Evolutionary conservation across 1,140 invertebrate genomes (phyloP), one percentile per base, ranked within the genome.

Genomic region (Aethina tumida): DNA sequence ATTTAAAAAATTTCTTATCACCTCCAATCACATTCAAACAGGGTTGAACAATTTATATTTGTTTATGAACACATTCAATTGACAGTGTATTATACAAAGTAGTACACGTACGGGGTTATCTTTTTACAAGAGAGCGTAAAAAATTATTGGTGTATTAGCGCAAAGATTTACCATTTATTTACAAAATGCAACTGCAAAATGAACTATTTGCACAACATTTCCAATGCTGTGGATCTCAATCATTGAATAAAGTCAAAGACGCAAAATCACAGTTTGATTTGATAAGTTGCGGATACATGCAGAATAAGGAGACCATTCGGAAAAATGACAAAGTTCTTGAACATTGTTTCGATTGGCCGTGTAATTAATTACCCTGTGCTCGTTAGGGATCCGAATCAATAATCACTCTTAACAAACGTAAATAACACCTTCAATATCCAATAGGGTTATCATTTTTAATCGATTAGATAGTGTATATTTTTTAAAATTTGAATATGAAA

Each of bases 31-130:
- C 45, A 47, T 43, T 34, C 36, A 47, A 43, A n/a, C 45, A 47
- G 40, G 41, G 41, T 36, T 33, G 43, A 43, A 43, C 30, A 26
- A 26, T n/a, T 10, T 13, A 26, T 26, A 31, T 17, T 18, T 20
- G 26, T 40, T 32, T 43, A 38, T 54, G 52, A 54, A 54, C 52
- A 54, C 52, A 54, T 54, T 36, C 41, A 54, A 54, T 54, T 54
- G 52, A 54, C 52, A 39, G 18, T 29, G 31, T 42, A 46, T 41
- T 46, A 37, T 46, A 46, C 29, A 41, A 32, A 42, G 24, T 26
- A 26, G 24, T 26, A 13, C 5, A 26, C n/a, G 4, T 26, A 10
- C 5, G 4, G n/a, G n/a, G 24, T 10, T 26, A 26, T 10, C 24
- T 4, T 26, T 26, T 26, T 26, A 26, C 14, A 24, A 7, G 13